Evolutionary conservation across 2,797 vertebrate species (phyloP).

Genomic region (Ctenopoma kingsleyae): DNA sequence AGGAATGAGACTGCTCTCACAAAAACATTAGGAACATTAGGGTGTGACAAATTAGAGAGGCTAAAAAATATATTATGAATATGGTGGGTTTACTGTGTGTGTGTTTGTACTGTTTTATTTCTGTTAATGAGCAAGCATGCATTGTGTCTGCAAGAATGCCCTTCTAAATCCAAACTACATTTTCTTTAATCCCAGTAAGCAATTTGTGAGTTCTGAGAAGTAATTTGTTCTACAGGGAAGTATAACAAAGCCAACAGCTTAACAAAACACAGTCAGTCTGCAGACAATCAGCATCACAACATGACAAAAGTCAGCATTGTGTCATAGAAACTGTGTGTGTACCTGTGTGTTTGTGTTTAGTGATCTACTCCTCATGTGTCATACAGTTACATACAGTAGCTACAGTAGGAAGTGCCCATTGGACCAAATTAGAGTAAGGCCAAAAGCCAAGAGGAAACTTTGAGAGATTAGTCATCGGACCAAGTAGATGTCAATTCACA

Average conservation of each 20-base stretch:
- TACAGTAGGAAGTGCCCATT: background rate
- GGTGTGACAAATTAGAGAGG: constrained; percentile 3
- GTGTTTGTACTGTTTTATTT: background rate
- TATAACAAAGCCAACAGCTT: constrained; percentile 65
- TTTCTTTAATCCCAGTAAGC: constrained; percentile 72
- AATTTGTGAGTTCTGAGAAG: constrained; percentile 67
- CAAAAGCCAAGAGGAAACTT: background rate
- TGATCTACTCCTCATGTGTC: constrained; percentile 2
- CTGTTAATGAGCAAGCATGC: constrained; percentile 23
- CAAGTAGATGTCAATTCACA: no score
- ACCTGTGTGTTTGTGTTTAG: constrained; percentile 1
- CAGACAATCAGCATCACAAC: constrained; percentile 31
- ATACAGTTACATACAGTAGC: background rate
- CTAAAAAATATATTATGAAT: constrained; percentile 12
- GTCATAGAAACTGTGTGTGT: constrained; percentile 15
- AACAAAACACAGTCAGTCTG: constrained; percentile 36
- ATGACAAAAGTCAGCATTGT: background rate
- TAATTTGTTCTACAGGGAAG: constrained; percentile 66
- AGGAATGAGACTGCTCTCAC: background rate
- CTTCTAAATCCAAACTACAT: constrained; percentile 61
- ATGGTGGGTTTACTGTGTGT: background rate
- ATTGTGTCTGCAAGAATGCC: constrained; percentile 30
- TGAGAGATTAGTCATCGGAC: no score
- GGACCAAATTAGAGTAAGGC: background rate
- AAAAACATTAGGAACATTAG: background rate